Evolutionary conservation across 2,888 invertebrate genomes (phyloP).

Genomic region (Odontocolon sp.): DNA sequence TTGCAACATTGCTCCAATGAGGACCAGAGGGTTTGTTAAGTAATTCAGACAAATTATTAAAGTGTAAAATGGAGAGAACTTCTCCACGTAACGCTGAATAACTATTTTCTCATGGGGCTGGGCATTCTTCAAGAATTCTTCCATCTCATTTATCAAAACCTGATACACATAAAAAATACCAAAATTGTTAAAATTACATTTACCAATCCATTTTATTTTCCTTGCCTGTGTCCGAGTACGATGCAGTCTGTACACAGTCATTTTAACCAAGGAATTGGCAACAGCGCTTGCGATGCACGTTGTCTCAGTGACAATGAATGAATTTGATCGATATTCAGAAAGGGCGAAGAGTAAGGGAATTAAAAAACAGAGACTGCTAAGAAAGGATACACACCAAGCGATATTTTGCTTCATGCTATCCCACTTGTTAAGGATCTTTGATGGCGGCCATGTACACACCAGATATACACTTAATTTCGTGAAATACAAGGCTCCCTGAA

Average conservation of each 20-base stretch:
- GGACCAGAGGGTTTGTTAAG: constrained; percentile 48
- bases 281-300: constrained; percentile 62
- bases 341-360: constrained; percentile 48
- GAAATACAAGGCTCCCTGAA: constrained; percentile 49
- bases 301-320: constrained; percentile 61
- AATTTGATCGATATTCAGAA: constrained; percentile 28
- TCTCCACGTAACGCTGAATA: constrained; percentile 60
- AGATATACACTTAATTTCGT: constrained; percentile 54
- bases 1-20: constrained; percentile 59
- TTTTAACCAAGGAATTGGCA: constrained; percentile 61
- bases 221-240: constrained; percentile 59
- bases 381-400: constrained; percentile 28
- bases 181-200: background rate
- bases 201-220: background rate
- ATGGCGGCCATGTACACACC: constrained; percentile 59
- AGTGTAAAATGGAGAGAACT: constrained; percentile 52
- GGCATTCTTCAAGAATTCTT: constrained; percentile 56
- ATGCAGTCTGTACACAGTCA: constrained; percentile 58
- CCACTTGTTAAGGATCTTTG: constrained; percentile 32
- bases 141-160: constrained; percentile 44
- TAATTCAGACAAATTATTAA: constrained; percentile 52
- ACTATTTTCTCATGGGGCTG: constrained; percentile 37
- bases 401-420: constrained; percentile 38
- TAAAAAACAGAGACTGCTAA: constrained; percentile 28
- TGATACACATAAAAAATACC: background rate